Evolutionary conservation across 2,888 invertebrate genomes (phyloP).

Genomic region (Phyto melanocephala): DNA sequence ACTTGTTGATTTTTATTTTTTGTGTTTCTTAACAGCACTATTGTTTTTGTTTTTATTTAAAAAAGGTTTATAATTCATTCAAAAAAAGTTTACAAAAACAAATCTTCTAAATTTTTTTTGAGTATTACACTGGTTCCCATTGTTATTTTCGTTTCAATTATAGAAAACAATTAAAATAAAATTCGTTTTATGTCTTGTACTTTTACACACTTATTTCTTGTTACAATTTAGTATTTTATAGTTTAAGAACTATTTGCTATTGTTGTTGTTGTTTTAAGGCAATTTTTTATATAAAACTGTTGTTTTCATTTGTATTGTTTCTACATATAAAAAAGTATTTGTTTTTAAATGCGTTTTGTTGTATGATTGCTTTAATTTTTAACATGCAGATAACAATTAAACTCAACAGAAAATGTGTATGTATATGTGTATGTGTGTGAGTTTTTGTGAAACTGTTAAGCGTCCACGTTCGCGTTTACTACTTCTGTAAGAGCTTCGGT

Average conservation of each 20-base stretch:
- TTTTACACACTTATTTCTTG: not conserved
- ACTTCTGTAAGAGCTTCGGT: conserved; percentile 48
- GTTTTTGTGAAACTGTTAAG: conserved; percentile 10
- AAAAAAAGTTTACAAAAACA: not conserved
- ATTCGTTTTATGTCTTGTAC: conserved; percentile 18
- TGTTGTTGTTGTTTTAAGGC: conserved; percentile 33
- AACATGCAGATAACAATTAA: conserved; percentile 25
- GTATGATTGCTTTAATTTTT: conserved; percentile 12
- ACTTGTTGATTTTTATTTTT: conserved; percentile 72
- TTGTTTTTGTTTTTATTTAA: not conserved
- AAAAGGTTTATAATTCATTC: not conserved
- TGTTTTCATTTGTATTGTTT: not conserved
- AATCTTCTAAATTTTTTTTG: not conserved
- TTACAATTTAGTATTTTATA: not conserved
- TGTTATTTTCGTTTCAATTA: not conserved
- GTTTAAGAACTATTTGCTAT: conserved; percentile 33
- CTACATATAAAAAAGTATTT: not conserved
- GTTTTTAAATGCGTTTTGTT: conserved; percentile 14
- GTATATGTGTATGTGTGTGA: conserved; percentile 29
- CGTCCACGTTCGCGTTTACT: conserved; percentile 30
- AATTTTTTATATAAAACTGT: conserved; percentile 4
- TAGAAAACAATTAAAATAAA: not conserved
- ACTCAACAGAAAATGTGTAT: conserved; percentile 39
- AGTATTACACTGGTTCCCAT: not conserved
- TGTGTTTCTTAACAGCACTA: not conserved